Evolutionary conservation across 2,797 vertebrate genomes (phyloP).

Genomic region (Pipistrellus pygmaeus): DNA sequence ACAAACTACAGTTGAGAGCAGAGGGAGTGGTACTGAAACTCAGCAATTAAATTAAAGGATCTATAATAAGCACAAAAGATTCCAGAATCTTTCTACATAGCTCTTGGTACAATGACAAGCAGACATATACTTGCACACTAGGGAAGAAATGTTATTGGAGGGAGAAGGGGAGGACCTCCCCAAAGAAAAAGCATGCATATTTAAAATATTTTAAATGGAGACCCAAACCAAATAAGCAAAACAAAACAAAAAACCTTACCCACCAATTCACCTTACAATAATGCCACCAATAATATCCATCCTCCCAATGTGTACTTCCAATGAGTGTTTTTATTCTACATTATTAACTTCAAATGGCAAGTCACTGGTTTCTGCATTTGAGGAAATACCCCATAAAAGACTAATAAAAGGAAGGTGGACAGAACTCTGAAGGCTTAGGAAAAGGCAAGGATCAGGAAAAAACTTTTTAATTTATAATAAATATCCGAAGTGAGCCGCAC

Average conservation of each 20-base stretch:
- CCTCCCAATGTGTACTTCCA: background rate
- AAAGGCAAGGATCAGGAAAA: background rate
- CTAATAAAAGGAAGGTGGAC: background rate
- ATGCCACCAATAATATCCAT: background rate
- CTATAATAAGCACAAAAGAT: background rate
- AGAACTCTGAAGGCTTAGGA: background rate
- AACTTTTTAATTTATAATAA: background rate
- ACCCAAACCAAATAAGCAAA: background rate
- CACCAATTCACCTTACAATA: background rate
- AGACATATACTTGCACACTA: background rate
- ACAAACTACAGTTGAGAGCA: background rate
- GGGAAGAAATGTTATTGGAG: background rate
- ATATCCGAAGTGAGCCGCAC: constrained; percentile 53
- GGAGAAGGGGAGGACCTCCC: background rate
- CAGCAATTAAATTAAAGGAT: background rate
- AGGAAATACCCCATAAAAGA: background rate
- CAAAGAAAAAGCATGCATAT: background rate
- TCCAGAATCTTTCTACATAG: background rate
- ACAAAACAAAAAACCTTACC: background rate
- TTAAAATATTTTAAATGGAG: background rate
- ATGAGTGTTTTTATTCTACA: background rate
- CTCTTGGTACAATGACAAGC: background rate
- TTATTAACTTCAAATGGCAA: background rate
- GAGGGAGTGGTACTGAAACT: background rate
- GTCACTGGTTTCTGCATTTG: background rate